These are phyloP conservation scores for Scyliorhinus canicula DNA, from an alignment of 2,797 vertebrate genomes.

Conservation along the genomic window DNA sequence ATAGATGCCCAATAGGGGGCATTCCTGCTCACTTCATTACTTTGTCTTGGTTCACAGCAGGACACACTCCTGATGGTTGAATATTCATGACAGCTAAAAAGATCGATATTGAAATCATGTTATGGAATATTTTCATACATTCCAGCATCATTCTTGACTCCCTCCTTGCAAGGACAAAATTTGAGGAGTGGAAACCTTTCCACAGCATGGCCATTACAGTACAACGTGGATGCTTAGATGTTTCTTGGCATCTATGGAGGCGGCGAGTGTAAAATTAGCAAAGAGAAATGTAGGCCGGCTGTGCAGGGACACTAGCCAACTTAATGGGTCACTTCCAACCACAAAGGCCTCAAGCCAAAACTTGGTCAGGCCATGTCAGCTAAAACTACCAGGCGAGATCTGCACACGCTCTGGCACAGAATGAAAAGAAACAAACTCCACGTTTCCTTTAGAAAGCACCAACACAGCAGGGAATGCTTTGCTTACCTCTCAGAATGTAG, in stretches of 20 bases:
- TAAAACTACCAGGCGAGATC: background rate
- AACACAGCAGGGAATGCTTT: background rate
- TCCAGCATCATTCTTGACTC: background rate
- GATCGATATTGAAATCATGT: background rate
- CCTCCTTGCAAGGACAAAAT: background rate
- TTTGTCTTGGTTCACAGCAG: background rate
- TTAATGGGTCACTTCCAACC: background rate
- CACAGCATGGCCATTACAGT: background rate
- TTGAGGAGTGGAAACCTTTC: background rate
- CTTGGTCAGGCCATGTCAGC: background rate
- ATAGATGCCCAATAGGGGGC: background rate
- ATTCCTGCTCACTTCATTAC: background rate
- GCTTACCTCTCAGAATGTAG: slow-evolving; percentile 90
- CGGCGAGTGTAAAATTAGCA: background rate
- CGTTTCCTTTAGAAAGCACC: background rate
- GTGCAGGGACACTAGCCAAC: background rate
- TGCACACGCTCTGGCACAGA: background rate
- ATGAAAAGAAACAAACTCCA: slow-evolving; percentile 9
- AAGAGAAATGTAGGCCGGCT: background rate
- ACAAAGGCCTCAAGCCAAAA: background rate
- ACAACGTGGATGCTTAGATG: background rate
- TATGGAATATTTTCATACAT: background rate
- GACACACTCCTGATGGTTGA: background rate
- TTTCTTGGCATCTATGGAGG: background rate
- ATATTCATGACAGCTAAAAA: background rate